These are phyloP conservation scores for Gulo gulo DNA, from an alignment of 2,113 vertebrate genomes.

Conservation along the genomic window DNA sequence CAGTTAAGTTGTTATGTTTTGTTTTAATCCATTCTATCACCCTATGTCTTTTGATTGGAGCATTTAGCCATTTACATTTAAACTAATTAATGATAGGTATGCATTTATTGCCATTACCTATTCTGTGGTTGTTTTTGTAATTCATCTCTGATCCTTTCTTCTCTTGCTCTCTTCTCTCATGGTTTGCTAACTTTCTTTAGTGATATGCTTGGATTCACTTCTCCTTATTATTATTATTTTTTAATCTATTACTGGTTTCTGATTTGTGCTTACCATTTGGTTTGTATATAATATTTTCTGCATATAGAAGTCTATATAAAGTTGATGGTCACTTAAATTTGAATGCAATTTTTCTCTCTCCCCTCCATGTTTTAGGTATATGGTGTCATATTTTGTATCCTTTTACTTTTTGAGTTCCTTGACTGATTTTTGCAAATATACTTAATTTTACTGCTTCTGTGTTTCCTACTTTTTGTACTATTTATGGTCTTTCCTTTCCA, in stretches of 20 bases:
- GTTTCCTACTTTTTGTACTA: not conserved
- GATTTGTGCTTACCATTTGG: not conserved
- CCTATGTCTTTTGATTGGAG: not conserved
- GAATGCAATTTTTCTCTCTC: not conserved
- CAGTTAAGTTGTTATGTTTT: not conserved
- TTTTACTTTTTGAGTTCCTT: not conserved
- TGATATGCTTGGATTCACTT: not conserved
- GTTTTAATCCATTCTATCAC: not conserved
- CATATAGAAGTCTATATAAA: not conserved
- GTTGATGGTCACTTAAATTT: not conserved
- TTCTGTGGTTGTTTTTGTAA: not conserved
- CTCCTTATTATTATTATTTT: not conserved
- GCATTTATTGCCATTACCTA: not conserved
- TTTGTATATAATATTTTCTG: not conserved
- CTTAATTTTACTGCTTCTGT: not conserved
- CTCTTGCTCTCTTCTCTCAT: not conserved
- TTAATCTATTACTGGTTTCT: not conserved
- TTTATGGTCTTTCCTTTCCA: not conserved
- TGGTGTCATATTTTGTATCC: not conserved
- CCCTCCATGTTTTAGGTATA: not conserved
- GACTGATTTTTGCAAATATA: not conserved
- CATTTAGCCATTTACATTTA: not conserved
- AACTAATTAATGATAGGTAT: not conserved
- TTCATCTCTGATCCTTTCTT: not conserved
- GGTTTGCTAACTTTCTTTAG: not conserved